A percentile compares a stretch with the other conserved stretches of the same genome.
Conservation (phyloP, 2,888 invertebrate genomes). For the Polyommatus icarus region DNA sequence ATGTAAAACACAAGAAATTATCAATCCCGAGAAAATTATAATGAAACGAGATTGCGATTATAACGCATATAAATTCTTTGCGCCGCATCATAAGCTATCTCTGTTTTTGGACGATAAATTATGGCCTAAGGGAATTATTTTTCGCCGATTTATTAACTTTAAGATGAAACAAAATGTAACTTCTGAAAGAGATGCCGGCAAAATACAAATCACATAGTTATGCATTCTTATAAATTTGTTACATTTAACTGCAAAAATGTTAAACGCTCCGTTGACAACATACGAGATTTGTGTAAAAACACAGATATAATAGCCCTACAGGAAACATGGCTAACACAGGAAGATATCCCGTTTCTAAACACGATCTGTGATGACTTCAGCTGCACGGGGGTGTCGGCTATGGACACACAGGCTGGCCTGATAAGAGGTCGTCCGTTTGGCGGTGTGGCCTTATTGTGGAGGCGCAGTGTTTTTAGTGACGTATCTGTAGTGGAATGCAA, state of each 20-base stretch:
- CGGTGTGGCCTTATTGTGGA: constrained; percentile 36
- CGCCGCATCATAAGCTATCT: constrained; percentile 33
- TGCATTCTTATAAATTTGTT: constrained; percentile 32
- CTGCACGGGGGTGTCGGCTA: constrained; percentile 29
- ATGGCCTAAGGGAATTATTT: constrained; percentile 14
- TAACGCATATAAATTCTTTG: constrained; percentile 39
- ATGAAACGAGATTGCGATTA: constrained; percentile 32
- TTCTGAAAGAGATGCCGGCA: too few species aligned
- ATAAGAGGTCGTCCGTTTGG: constrained; percentile 34
- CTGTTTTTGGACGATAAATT: neutral
- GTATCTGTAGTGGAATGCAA: constrained; percentile 35
- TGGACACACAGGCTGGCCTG: constrained; percentile 34
- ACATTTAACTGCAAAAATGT: constrained; percentile 37
- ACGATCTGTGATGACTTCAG: constrained; percentile 29
- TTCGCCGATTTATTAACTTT: neutral
- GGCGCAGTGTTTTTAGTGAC: constrained; percentile 31
- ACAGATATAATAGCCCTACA: constrained; percentile 34
- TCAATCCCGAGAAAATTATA: constrained; percentile 31
- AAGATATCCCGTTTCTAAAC: constrained; percentile 31
- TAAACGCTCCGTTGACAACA: constrained; percentile 32
- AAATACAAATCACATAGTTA: neutral
- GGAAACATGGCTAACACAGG: constrained; percentile 36
- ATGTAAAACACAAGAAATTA: constrained; percentile 31
- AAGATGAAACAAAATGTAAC: constrained; percentile 10
- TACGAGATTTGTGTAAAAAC: constrained; percentile 34